Base-by-base conservation (phyloP, 35 echinoderm and acorn worm genomes). In the Eucidaris tribuloides region DNA sequence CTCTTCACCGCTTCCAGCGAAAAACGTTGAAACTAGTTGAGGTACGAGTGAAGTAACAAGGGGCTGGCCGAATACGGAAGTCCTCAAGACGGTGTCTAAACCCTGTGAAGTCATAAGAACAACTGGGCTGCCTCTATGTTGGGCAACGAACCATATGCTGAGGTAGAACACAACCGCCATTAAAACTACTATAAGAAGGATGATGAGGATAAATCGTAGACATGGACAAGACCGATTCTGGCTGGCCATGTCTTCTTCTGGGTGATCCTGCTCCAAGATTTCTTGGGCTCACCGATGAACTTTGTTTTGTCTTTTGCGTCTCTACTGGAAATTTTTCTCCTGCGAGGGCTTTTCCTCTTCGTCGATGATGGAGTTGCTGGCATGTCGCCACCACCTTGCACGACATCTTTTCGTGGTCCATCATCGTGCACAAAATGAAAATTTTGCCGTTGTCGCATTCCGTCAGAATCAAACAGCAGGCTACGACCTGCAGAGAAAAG, bases 261-360 rank as follows among this genome's bases (percentile, higher is more conserved):
- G 84, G 62, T 87, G 84, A 46, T 87, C 84, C 76, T 87, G 71
- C 19, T 87, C 84, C 23, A 87, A 43, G 72, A 87, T 87, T 31
- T 74, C 84, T 42, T 57, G 37, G 35, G 77, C 77, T 32, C 71
- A 59, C 52, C 50, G 46, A 58, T 55, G 37, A 74, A 74, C 68
- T 40, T 41, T 40, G 44, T 40, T 40, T 44, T 74, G 34, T 13
- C 40, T 38, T 40, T 40, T 36, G 38, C 44, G 38, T 74, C 68
- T n/a, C 44, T 74, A 24, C 68, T 40, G 2, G 68, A 74, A 4
- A 74, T 74, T 36, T 74, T 74, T 44, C 68, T 42, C 68, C 68
- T 74, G 34, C 68, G 68, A 44, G 68, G 68, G 44, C 72, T 37
- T 64, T 79, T 39, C 59, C 31, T 70, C 27, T 63, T 63, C 18